These are phyloP conservation scores for Gallinago media DNA, from an alignment of 2,113 vertebrate species.

Conservation along the genomic window DNA sequence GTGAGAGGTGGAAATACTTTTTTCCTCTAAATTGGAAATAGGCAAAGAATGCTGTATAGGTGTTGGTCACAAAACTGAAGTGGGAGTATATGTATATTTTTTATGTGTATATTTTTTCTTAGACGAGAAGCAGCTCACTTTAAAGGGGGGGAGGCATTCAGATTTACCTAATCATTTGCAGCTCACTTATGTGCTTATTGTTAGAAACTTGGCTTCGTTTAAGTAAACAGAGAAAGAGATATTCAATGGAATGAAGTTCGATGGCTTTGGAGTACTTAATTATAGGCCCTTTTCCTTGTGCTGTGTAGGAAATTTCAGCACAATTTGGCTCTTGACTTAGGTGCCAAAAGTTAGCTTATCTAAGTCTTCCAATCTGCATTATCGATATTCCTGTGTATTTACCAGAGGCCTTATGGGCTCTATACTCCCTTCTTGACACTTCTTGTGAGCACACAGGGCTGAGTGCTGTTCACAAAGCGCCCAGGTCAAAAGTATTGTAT, in stretches of 20 bases:
- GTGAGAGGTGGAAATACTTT: not conserved
- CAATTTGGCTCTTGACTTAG: not conserved
- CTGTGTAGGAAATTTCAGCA: not conserved
- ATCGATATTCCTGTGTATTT: not conserved
- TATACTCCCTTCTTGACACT: not conserved
- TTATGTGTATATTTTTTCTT: not conserved
- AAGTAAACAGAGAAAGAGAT: not conserved
- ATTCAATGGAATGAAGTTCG: not conserved
- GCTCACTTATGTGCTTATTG: accelerated
- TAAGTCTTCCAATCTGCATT: not conserved
- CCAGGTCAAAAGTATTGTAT: not conserved
- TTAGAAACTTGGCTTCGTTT: not conserved
- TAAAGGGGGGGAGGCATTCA: not conserved
- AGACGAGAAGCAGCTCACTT: not conserved
- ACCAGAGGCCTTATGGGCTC: not conserved
- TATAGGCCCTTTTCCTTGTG: not conserved
- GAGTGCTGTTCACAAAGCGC: not conserved
- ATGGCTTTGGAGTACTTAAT: not conserved
- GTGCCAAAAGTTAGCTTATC: not conserved
- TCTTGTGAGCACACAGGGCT: not conserved
- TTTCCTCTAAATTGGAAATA: not conserved
- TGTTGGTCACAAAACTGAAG: not conserved
- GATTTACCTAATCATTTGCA: not conserved
- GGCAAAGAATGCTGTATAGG: not conserved
- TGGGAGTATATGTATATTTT: not conserved